Evolutionary conservation across 1,140 invertebrate species (phyloP).

Genomic region (Pararge aegeria): DNA sequence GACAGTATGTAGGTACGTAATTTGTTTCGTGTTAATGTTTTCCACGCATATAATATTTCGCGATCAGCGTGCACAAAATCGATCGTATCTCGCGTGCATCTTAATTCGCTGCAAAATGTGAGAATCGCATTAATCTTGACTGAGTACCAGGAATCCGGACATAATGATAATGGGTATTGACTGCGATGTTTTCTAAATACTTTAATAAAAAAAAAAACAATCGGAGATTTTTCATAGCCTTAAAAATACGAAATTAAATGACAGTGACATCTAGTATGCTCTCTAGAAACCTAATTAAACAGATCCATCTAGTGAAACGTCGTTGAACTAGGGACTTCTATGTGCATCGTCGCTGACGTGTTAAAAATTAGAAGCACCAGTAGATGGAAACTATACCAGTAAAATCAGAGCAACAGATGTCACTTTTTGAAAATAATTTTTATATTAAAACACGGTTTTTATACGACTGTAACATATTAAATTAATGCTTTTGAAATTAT

Average conservation of each 20-base stretch:
- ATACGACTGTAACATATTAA: too few relatives aligned
- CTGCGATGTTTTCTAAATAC: conserved; percentile 35
- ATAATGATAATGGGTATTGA: conserved; percentile 44
- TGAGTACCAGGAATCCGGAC: conserved; percentile 47
- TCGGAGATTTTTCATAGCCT: background rate
- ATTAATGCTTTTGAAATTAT: too few relatives aligned
- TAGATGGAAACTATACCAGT: too few relatives aligned
- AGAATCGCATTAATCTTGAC: conserved; percentile 50
- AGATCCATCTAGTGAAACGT: conserved; percentile 29
- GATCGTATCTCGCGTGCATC: conserved; percentile 57
- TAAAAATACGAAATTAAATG: background rate
- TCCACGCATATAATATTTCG: conserved; percentile 65
- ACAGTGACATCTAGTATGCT: conserved; percentile 3
- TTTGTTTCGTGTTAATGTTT: conserved; percentile 37
- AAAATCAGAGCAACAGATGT: background rate
- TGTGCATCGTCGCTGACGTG: too few relatives aligned
- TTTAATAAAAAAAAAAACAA: conserved; percentile 10
- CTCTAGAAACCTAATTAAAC: too few relatives aligned
- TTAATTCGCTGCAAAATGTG: conserved; percentile 50
- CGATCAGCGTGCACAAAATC: conserved; percentile 52
- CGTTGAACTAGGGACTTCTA: too few relatives aligned
- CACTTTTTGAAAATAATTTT: background rate
- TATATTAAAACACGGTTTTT: too few relatives aligned
- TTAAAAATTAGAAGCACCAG: too few relatives aligned
- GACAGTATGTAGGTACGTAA: conserved; percentile 11